Base-by-base conservation (phyloP, 2,113 vertebrate genomes). In the Leptodactylus fuscus region DNA sequence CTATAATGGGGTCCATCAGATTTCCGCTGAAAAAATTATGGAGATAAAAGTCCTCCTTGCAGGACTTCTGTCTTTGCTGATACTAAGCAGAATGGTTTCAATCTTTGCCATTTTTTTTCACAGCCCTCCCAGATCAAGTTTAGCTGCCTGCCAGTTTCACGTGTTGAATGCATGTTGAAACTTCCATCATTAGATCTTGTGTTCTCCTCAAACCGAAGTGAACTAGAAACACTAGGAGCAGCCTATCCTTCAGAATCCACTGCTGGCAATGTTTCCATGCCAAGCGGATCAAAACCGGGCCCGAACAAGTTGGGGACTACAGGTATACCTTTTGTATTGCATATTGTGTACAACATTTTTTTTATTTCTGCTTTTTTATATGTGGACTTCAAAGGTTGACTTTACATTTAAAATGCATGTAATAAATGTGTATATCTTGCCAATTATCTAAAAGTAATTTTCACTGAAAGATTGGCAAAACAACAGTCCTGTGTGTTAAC, bases 61-160 rank as follows among this genome's bases (percentile, higher is more conserved):
- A n/a, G n/a, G n/a, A n/a, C n/a, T n/a, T n/a, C n/a, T n/a, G n/a
- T n/a, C n/a, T n/a, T n/a, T n/a, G n/a, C n/a, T n/a, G n/a, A n/a
- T n/a, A n/a, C n/a, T n/a, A n/a, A n/a, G n/a, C n/a, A n/a, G n/a
- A n/a, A 29, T 46, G 55, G 22, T 80, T 58, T 3, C 7, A n/a
- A 13, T 9, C 6, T 24, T 62, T 80, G 24, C 20, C 10, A 8
- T 36, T 34, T n/a, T 36, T 44, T 22, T 13, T 65, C 87, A 84
- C 88, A 99, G 98, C 98, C 98, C 0, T 99, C 98, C 75, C 98
- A 99, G 92, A 99, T 99, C 89, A 97, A 98, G 82, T 99, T 99
- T 91, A 99, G 98, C 90, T 99, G 98, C 88, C 92, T 99, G 88
- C 98, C 98, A 0, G 97, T 99, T 85, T 99, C 98, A 69, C 94